Evolutionary conservation across 2,797 vertebrate species (phyloP), one percentile per base, ranked within the genome.

Genomic region (Cercopithecus mitis): DNA sequence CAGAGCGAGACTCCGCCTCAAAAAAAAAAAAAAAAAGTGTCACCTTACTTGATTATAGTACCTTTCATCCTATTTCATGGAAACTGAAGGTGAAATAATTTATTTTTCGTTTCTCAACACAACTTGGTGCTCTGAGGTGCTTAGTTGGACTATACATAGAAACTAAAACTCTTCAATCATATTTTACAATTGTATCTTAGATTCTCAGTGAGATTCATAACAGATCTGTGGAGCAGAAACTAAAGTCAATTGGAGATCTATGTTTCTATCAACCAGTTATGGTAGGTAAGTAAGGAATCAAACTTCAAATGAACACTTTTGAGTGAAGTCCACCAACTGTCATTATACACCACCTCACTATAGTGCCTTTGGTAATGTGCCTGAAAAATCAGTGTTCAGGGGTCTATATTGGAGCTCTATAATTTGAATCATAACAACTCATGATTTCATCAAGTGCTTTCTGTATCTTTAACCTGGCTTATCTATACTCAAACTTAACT

Each of bases 221-320:
- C 83, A 96, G 77, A 96, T 88, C 64, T 55, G 33, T 41, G 36
- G 47, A 93, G 22, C 43, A 61, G 83, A 84, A 88, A 84, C 43
- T 94, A 33, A 92, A 95, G 55, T 75, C 92, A 86, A 4, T 7
- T 80, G 47, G 70, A 95, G 77, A 95, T 41, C 39, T 80, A 52
- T 72, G 39, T 84, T 90, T 85, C 75, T 64, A 81, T 58, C 91
- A n/a, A n/a, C 55, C 94, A 88, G 61, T 89, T 89, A 47, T 73
- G 41, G 84, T 61, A 81, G 67, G 7, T 82, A n/a, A 76, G 24
- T 64, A 87, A 94, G 77, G 58, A 95, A 76, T 81, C 43, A 90
- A 76, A 84, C 73, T 90, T 94, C 85, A 92, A 80, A 81, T 43
- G 84, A 81, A 39, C 50, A 80, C 15, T 70, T 43, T 52, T 67